Conservation (phyloP, 2,888 invertebrate species). For the Drosophila acutilabella region DNA sequence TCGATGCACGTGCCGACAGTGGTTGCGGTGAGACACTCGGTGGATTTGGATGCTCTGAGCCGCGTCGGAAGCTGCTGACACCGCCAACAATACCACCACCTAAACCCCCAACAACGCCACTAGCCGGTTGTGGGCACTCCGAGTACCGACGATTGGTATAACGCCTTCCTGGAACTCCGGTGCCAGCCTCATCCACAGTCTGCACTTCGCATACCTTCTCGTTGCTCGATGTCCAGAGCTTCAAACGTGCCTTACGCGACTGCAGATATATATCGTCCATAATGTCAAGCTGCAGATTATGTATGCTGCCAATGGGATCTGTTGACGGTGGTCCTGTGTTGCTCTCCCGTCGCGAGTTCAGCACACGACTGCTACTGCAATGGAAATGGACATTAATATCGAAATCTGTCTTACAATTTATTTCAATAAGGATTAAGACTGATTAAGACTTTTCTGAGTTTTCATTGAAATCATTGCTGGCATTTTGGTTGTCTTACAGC, state of each 20-base stretch:
- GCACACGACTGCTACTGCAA: constrained; percentile 81
- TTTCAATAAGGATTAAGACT: too few relatives aligned
- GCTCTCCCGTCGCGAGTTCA: constrained; percentile 83
- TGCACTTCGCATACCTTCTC: constrained; percentile 93
- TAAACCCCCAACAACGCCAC: constrained; percentile 30
- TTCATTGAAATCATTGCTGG: too few relatives aligned
- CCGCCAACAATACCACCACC: constrained; percentile 64
- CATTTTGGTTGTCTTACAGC: too few relatives aligned
- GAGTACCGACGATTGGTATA: constrained; percentile 90
- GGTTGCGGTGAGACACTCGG: constrained; percentile 79
- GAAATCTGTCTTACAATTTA: neutral
- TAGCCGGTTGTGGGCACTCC: constrained; percentile 87
- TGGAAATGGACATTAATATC: neutral
- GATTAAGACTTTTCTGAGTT: too few relatives aligned
- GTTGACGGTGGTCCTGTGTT: constrained; percentile 89
- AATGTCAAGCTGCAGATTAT: constrained; percentile 93
- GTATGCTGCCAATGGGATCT: constrained; percentile 90
- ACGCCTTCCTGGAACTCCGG: constrained; percentile 86
- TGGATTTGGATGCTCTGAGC: constrained; percentile 90
- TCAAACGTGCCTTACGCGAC: constrained; percentile 92
- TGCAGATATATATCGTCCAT: constrained; percentile 94
- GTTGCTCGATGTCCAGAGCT: constrained; percentile 93
- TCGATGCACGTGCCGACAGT: constrained; percentile 70
- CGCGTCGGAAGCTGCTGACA: constrained; percentile 86
- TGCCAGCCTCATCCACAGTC: constrained; percentile 89